Conservation (phyloP, 2,888 invertebrate species). For the Oxystoma pomonae region DNA sequence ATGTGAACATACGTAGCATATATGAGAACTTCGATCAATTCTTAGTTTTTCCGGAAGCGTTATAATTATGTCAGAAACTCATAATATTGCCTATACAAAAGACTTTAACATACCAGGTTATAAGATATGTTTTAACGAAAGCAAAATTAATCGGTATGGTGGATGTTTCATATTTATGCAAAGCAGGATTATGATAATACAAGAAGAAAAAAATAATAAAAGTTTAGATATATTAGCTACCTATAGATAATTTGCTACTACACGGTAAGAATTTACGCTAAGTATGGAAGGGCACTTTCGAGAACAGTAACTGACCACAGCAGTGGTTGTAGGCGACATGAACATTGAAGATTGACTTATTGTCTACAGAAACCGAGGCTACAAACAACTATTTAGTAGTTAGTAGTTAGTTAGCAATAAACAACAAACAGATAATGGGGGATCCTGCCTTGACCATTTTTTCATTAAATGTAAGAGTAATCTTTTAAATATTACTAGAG, state of each 20-base stretch:
- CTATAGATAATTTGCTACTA: slow-evolving; percentile 8
- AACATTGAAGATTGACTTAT: neutral
- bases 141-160: slow-evolving; percentile 9
- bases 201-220: neutral
- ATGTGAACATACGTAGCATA: neutral
- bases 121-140: slow-evolving; percentile 11
- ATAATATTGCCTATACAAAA: slow-evolving; percentile 5
- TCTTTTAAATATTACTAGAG: too few species aligned
- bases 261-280: slow-evolving; percentile 6
- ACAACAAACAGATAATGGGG: too few species aligned
- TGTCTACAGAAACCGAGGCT: neutral
- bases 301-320: neutral
- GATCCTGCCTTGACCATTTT: too few species aligned
- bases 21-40: neutral
- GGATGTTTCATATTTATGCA: slow-evolving; percentile 9
- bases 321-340: neutral
- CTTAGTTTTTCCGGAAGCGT: neutral
- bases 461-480: too few species aligned
- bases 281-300: slow-evolving; percentile 4
- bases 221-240: slow-evolving; percentile 13
- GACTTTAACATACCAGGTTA: slow-evolving; percentile 16
- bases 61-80: slow-evolving; percentile 7
- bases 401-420: too few species aligned
- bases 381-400: neutral
- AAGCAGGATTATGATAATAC: neutral